Base-by-base conservation (phyloP, 2,888 invertebrate genomes). In the Seira ritae region DNA sequence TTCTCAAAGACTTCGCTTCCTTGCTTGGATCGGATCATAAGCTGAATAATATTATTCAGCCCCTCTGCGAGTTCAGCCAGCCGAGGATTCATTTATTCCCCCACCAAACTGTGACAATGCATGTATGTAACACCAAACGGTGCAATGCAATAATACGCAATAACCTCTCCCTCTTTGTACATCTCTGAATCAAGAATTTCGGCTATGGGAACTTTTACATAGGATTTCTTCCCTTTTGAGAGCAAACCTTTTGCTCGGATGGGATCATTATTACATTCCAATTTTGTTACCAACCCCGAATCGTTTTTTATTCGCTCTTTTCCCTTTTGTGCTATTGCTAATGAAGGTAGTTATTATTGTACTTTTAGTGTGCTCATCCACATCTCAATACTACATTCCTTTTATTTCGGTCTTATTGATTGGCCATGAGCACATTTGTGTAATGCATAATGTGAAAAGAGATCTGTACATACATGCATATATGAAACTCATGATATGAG, bases 181-280 rank as follows among this genome's bases (percentile, higher is more conserved):
- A 50, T 50, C 3, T n/a, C 50, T 8, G 1, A 50, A 8, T 1
- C 12, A 50, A 8, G 17, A 8, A 50, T 50, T 50, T 50, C 50
- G n/a, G n/a, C n/a, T n/a, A 2, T 31, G 31, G 8, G 31, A 31
- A 31, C 31, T 31, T 31, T 31, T 31, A 8, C 8, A 31, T 31
- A 4, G 31, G 31, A 31, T 50, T 50, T 50, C 3, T 50, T 50
- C 50, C 17, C 15, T 50, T n/a, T n/a, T n/a, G n/a, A 50, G 2
- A 50, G 12, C 12, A 50, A 15, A 50, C 15, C 50, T 50, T 50
- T 50, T 50, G 65, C 2, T 19, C 12, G 23, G 19, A 79, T 55
- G 68, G 31, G 72, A 66, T 72, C 66, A 72, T 79, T 79, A 79
- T 72, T 79, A 42, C 78, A 78, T 78, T 72, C 79, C 79, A 55